Base-by-base conservation (phyloP, 35 echinoderm and acorn worm species). In the Diadema setosum region DNA sequence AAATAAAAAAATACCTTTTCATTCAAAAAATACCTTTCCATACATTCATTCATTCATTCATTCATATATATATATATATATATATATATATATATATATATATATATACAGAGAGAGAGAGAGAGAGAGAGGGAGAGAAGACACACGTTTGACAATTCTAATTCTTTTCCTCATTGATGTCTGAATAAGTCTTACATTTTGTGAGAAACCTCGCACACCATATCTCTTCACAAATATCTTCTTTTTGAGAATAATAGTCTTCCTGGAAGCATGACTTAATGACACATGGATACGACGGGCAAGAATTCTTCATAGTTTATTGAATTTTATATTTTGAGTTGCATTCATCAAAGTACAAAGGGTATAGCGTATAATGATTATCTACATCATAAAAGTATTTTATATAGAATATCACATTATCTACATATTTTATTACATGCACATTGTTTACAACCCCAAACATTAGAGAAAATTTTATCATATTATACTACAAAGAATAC, bases 271-370 rank as follows among this genome's bases (percentile, higher is more conserved):
- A n/a, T 5, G 21, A 67, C 1, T 33, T 11, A 67, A 67, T 67
- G 27, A 26, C 30, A 34, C 2, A 4, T 31, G 37, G 29, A 67
- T 3, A 27, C 29, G 36, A 2, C 4, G 18, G 63, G 20, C 63
- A 67, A 32, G 21, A 9, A 2, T 33, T 14, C 5, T 1, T 11
- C 26, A 18, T 67, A 14, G 30, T 67, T 34, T 67, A 11, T 3
- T 16, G 30, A 29, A 67, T 26, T 8, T 67, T 67, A 33, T 15
- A 26, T 31, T 2, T 67, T 15, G 30, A 33, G 4, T 67, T 67
- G 63, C 63, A 67, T 67, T 67, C 16, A 67, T 67, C 63, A 67
- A 67, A 67, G 63, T 67, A 67, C 63, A 67, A 67, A 67, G 63
- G 63, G 63, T 67, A 63, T 63, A 67, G 63, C 63, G 12, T 67